Evolutionary conservation across 2,888 invertebrate species (phyloP).

Genomic region (Plemyria rubiginata): DNA sequence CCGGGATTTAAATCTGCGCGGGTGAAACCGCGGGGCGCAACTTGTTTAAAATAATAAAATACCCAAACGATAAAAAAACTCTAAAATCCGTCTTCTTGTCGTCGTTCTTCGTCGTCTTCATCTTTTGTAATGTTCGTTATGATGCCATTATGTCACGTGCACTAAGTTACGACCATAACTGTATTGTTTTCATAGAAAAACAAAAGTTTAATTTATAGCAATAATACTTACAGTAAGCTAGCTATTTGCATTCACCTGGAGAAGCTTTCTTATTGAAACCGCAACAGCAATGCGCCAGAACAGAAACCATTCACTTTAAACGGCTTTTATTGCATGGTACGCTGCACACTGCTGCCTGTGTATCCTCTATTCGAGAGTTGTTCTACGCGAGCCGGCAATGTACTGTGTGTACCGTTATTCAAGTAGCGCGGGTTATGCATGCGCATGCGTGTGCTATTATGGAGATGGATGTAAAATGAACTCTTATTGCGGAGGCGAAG

Average conservation of each 20-base stretch:
- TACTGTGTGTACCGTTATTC: conserved; percentile 49
- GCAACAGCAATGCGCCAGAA: conserved; percentile 34
- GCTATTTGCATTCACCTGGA: neutral
- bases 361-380: neutral
- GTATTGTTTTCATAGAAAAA: no score
- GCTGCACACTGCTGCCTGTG: conserved; percentile 12
- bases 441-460: conserved; percentile 44
- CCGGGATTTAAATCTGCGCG: no score
- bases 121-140: no score
- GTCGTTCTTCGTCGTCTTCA: no score
- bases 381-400: conserved; percentile 23
- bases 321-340: conserved; percentile 18
- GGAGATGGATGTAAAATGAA: conserved; percentile 23
- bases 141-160: no score
- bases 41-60: neutral
- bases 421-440: conserved; percentile 49
- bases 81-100: no score
- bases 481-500: neutral
- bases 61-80: no score
- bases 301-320: conserved; percentile 32
- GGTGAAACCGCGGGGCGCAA: no score
- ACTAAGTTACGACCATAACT: no score
- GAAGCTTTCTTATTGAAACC: conserved; percentile 28
- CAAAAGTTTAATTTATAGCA: no score
- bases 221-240: no score